These are phyloP conservation scores for Camponotus pennsylvanicus DNA, from an alignment of 1,140 invertebrate genomes.

Conservation along the genomic window DNA sequence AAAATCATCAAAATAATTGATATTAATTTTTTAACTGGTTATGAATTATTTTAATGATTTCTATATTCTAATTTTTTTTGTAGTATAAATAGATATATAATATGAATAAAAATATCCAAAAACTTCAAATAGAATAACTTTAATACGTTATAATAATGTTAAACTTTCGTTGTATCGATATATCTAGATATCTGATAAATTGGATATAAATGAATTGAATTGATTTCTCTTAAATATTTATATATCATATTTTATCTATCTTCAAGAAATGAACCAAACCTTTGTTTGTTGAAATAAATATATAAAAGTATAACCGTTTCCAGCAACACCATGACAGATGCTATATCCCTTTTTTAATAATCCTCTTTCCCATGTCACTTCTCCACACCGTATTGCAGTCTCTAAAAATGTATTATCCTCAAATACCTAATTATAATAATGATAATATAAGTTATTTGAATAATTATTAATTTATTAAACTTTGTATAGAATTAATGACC, in stretches of 20 bases:
- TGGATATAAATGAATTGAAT: neutral
- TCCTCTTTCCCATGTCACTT: constrained; percentile 94
- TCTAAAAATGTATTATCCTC: constrained; percentile 91
- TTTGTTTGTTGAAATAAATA: constrained; percentile 93
- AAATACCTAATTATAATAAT: constrained; percentile 86
- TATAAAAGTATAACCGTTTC: constrained; percentile 96
- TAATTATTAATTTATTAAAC: constrained; percentile 55
- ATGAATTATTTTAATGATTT: neutral
- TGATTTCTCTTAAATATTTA: neutral
- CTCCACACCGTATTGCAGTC: constrained; percentile 90
- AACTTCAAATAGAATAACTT: neutral
- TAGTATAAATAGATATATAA: neutral
- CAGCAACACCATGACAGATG: constrained; percentile 96
- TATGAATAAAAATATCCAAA: neutral
- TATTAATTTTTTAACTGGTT: neutral
- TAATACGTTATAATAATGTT: neutral
- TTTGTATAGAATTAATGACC: constrained; percentile 85
- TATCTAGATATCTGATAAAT: neutral
- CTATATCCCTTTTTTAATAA: constrained; percentile 96
- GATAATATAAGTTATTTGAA: neutral
- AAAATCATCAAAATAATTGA: constrained; percentile 20
- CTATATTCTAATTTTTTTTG: neutral
- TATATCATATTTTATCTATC: neutral
- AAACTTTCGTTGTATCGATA: neutral
- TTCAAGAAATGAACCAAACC: constrained; percentile 83